Base-by-base conservation (phyloP, 2,888 invertebrate genomes). In the Phalera bucephala region DNA sequence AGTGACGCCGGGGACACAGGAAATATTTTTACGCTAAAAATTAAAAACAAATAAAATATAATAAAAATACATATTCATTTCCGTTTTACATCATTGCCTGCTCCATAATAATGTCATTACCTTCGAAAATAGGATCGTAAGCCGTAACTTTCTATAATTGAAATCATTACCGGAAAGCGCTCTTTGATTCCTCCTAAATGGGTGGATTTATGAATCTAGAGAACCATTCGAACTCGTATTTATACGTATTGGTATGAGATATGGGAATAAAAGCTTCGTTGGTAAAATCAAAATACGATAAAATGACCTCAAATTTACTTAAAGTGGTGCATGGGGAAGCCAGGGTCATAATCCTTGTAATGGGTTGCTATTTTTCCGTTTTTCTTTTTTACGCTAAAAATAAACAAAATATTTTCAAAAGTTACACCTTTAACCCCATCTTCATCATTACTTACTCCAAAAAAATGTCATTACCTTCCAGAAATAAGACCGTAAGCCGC, bases 61-160 rank as follows among this genome's bases (percentile, higher is more conserved):
- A n/a, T 17, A 17, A 17, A 3, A 17, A 3, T 17, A 17, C 5
- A 17, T 17, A 5, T 17, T 5, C 3, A n/a, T n/a, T n/a, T n/a
- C n/a, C n/a, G n/a, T n/a, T n/a, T n/a, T n/a, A n/a, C n/a, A 28
- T 45, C 44, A 59, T 58, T 56, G 51, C 45, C 31, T 37, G 36
- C 42, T 36, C 40, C 42, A 54, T 55, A 57, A 54, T 51, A 43
- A 42, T 57, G 48, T 39, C 47, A 49, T 61, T 58, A 45, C 45
- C 54, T 20, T 41, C 36, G 31, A 37, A 3, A 59, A 55, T 45
- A 39, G 45, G 56, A 51, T 51, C 41, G 60, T 45, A 40, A 47
- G n/a, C n/a, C n/a, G n/a, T n/a, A n/a, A 48, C 50, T 35, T 41
- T 40, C 3, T 51, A 61, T 70, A 72, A 72, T 70, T 70, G 70